Conservation (phyloP, 2,888 invertebrate species). For the Margaritifera margaritifera region DNA sequence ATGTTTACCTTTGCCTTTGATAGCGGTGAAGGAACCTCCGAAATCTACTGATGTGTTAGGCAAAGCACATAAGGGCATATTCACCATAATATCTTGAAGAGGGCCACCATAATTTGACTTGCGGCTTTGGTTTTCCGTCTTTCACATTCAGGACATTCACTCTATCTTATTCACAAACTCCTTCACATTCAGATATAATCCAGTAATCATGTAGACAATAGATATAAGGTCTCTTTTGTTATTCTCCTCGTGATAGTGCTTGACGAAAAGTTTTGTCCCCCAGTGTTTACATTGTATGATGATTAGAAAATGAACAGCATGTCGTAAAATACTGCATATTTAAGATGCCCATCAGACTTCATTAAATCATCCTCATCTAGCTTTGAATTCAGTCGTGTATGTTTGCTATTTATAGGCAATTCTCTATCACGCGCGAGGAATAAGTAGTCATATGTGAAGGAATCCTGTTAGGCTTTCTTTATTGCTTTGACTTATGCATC, state of each 20-base stretch:
- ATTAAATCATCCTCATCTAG: slow-evolving; percentile 23
- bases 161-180: slow-evolving; percentile 28
- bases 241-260: slow-evolving; percentile 22
- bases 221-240: too few relatives aligned
- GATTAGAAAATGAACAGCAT: slow-evolving; percentile 21
- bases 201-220: slow-evolving; percentile 14
- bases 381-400: slow-evolving; percentile 16
- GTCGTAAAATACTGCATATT: slow-evolving; percentile 25
- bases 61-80: slow-evolving; percentile 19
- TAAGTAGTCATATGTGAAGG: slow-evolving; percentile 10
- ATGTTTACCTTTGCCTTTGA: slow-evolving; percentile 29
- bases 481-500: slow-evolving; percentile 15
- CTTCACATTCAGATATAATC: slow-evolving; percentile 31
- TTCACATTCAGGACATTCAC: slow-evolving; percentile 18
- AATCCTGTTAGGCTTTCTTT: slow-evolving; percentile 5
- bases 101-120: slow-evolving; percentile 26
- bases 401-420: slow-evolving; percentile 15
- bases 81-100: slow-evolving; percentile 15
- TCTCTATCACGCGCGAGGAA: background rate
- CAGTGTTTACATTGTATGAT: slow-evolving; percentile 27
- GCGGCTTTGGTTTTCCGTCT: slow-evolving; percentile 12
- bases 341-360: slow-evolving; percentile 9
- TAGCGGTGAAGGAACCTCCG: slow-evolving; percentile 26
- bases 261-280: slow-evolving; percentile 29
- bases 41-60: slow-evolving; percentile 20